Conservation (phyloP, 2,797 vertebrate species). For the Ataeniobius toweri region DNA sequence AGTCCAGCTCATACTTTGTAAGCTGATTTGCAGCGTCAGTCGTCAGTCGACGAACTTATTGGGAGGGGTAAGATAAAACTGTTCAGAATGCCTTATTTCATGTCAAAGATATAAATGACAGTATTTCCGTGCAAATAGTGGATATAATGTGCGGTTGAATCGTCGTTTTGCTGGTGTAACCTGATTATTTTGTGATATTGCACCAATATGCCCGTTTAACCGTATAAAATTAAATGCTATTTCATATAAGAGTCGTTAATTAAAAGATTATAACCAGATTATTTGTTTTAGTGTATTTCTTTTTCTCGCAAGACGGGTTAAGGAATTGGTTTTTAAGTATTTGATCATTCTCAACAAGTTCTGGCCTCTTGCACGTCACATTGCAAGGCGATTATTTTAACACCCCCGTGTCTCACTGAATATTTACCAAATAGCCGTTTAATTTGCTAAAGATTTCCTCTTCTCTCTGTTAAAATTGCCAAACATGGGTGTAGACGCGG, state of each 20-base stretch:
- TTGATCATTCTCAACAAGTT: neutral
- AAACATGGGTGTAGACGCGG: slow-evolving; percentile 41
- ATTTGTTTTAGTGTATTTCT: neutral
- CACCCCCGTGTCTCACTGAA: neutral
- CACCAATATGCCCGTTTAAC: neutral
- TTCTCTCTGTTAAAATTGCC: neutral
- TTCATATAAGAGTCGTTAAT: neutral
- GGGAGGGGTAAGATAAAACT: slow-evolving; percentile 66
- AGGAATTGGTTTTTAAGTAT: neutral
- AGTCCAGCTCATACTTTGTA: slow-evolving; percentile 51
- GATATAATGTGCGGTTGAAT: neutral
- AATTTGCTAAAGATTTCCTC: slow-evolving; percentile 9
- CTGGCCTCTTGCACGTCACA: neutral
- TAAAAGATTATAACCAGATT: neutral
- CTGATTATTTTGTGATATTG: neutral
- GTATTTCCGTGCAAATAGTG: neutral
- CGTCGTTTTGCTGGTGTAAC: neutral
- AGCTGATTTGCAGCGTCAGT: slow-evolving; percentile 82
- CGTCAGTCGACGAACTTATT: slow-evolving; percentile 75
- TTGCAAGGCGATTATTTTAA: neutral
- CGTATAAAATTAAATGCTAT: neutral
- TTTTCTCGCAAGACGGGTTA: neutral
- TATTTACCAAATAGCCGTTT: neutral
- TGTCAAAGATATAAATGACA: neutral
- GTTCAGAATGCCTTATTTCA: neutral